Evolutionary conservation across 2,113 vertebrate species (phyloP).

Genomic region (Alectura lathami): DNA sequence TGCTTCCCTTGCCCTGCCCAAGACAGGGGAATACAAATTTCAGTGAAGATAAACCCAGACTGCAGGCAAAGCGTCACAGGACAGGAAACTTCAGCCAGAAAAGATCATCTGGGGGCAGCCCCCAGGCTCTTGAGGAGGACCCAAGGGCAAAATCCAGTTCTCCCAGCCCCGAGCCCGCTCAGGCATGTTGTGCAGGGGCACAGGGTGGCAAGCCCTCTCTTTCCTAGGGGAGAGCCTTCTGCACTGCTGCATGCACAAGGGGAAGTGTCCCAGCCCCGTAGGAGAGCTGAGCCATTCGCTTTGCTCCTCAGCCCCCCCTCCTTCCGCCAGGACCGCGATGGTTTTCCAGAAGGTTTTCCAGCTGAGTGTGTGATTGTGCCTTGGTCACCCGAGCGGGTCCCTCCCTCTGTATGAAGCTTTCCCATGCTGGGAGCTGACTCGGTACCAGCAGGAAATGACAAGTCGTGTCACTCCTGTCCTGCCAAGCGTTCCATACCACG

Average conservation of each 20-base stretch:
- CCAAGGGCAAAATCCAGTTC: background rate
- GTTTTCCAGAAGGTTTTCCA: no score
- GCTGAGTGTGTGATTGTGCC: background rate
- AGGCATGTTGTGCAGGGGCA: accelerated
- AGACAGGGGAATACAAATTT: background rate
- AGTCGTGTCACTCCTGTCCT: conserved; percentile 34
- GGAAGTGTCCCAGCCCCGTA: background rate
- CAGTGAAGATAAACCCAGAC: background rate
- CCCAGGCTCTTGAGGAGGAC: background rate
- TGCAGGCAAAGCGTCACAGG: background rate
- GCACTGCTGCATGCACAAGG: no score
- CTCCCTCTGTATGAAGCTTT: conserved; percentile 51
- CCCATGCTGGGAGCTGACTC: conserved; percentile 42
- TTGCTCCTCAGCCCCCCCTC: conserved; percentile 15
- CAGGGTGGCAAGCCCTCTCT: accelerated
- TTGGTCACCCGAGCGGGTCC: conserved; percentile 47
- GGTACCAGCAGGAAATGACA: conserved; percentile 70
- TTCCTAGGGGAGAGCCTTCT: accelerated
- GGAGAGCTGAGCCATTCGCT: background rate
- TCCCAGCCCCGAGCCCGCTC: background rate
- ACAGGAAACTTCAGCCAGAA: background rate
- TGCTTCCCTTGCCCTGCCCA: background rate
- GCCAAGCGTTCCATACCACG: conserved; percentile 10
- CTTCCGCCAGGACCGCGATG: conserved; percentile 62
- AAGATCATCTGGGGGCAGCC: background rate